Evolutionary conservation across 2,113 vertebrate genomes (phyloP).

Genomic region (Elephantulus edwardii): DNA sequence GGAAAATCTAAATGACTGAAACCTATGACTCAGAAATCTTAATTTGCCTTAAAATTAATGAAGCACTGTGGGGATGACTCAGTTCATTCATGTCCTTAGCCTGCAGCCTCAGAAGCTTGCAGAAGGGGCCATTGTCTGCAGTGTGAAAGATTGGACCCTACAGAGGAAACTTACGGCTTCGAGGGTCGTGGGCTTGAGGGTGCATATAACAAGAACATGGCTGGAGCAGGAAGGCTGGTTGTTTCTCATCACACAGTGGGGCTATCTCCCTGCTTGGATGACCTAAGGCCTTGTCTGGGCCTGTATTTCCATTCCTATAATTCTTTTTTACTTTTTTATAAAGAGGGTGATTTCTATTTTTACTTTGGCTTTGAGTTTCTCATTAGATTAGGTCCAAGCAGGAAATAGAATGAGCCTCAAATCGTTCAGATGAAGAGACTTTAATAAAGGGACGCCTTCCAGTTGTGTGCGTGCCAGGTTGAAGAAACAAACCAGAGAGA

Average conservation of each 20-base stretch:
- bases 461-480: not conserved
- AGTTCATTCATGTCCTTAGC: constrained; percentile 74
- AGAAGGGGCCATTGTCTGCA: constrained; percentile 10
- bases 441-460: not conserved
- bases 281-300: not conserved
- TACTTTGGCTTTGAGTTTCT: not conserved
- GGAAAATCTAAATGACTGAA: constrained; percentile 76
- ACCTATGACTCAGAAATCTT: constrained; percentile 76
- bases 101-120: constrained; percentile 13
- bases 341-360: not conserved
- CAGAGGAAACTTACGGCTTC: fast-evolving
- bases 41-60: constrained; percentile 72
- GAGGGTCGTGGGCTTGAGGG: not conserved
- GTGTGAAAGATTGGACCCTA: not conserved
- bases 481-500: not conserved
- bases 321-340: too few relatives aligned
- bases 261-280: too few relatives aligned
- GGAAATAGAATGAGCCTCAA: not conserved
- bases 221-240: too few relatives aligned
- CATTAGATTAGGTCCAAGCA: not conserved
- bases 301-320: not conserved
- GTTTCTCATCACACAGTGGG: not conserved
- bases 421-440: not conserved
- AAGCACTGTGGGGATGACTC: constrained; percentile 68
- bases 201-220: fast-evolving